Evolutionary conservation across 2,888 invertebrate genomes (phyloP), one percentile per base, ranked within the genome.

Genomic region (Drosophila prolongata): DNA sequence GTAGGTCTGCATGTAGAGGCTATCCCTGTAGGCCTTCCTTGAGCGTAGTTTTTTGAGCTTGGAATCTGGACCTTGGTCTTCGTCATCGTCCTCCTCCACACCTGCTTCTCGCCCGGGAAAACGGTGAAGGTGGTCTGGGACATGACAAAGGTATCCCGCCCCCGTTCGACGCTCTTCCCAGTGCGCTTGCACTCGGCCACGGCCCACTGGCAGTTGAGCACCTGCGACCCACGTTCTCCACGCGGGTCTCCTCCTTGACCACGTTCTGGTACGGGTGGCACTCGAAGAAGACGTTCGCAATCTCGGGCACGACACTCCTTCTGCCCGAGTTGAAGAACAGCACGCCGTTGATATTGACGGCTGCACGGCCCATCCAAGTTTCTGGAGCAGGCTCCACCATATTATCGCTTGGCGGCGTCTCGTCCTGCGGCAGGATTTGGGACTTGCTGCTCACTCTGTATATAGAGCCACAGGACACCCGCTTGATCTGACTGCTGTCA

Each of bases 1-100:
- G 40, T 90, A 90, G 3, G 90, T 90, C 4, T 86, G 87, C 37
- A 90, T 75, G 47, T 88, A 91, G 4, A 91, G 62, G 4, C 85
- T 65, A 16, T 91, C 90, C 8, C 78, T 69, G 60, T 76, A 90
- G 24, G 76, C 49, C 40, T 90, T 90, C 0, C 78, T 75, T 35
- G 70, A 52, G 0, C 73, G 73, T 49, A 90, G 49, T 13, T 69
- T 77, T 35, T 66, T 77, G 3, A 81, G 69, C 6, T 49, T 50
- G 1, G 56, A 56, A 1, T 54, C 53, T 1, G 60, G 35, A 6
- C 54, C 61, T 13, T 71, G 68, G 0, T 38, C 38, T 0, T 54
- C 13, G 0, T 64, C 49, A 0, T 37, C 11, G 13, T 71, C 71
- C 0, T 34, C 19, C 4, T 64, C 13, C 0, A 46, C 6, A 76